These are phyloP conservation scores for Glaucidium brasilianum DNA, from an alignment of 2,113 vertebrate genomes.

Conservation along the genomic window DNA sequence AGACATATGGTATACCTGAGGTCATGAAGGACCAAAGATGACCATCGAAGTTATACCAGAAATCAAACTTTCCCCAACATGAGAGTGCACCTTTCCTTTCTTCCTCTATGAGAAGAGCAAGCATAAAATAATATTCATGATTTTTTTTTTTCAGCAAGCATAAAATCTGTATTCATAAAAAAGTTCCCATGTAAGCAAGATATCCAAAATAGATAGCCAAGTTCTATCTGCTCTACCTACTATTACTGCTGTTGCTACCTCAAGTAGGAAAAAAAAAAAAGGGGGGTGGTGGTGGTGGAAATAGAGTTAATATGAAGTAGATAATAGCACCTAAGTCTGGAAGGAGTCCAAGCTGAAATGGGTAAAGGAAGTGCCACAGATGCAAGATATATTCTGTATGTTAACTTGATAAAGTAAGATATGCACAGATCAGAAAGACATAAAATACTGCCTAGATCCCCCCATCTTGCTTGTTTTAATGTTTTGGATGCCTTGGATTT, in stretches of 20 bases:
- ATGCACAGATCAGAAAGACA: not conserved
- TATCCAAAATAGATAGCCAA: not conserved
- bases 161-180: not conserved
- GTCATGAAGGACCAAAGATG: not conserved
- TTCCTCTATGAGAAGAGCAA: not conserved
- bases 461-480: not conserved
- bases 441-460: not conserved
- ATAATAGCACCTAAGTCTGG: not conserved
- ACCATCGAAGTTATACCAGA: not conserved
- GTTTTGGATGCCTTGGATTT: not conserved
- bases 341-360: not conserved
- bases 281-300: no score
- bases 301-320: not conserved
- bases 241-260: not conserved
- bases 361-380: not conserved
- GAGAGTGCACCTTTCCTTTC: not conserved
- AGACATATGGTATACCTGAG: not conserved
- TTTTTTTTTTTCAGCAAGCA: not conserved
- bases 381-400: not conserved
- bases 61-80: not conserved
- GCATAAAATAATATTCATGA: not conserved
- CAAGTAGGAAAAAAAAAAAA: accelerated
- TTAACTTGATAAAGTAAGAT: not conserved
- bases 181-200: accelerated
- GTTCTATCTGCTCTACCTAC: accelerated